Conservation (phyloP, 2,113 vertebrate species). For the Macquaria australasica region DNA sequence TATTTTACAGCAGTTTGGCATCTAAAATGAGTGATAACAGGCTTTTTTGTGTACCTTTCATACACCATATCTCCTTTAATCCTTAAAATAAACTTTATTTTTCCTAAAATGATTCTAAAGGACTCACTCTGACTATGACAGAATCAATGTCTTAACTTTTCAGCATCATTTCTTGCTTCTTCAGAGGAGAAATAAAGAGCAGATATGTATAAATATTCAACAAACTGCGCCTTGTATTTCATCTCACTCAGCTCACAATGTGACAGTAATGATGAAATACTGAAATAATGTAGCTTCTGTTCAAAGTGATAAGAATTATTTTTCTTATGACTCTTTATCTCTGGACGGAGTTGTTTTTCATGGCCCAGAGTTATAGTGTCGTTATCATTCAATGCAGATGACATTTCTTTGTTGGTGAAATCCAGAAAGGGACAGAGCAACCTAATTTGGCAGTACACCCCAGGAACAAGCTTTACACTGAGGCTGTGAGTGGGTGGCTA, state of each 20-base stretch:
- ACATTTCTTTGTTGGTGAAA: slow-evolving; percentile 54
- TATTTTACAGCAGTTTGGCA: neutral
- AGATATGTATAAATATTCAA: slow-evolving; percentile 56
- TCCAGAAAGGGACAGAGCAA: slow-evolving; percentile 41
- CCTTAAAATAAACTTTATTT: slow-evolving; percentile 27
- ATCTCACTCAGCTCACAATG: slow-evolving; percentile 47
- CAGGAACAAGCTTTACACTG: slow-evolving; percentile 49
- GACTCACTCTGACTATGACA: slow-evolving; percentile 8
- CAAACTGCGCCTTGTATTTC: slow-evolving; percentile 45
- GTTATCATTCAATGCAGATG: slow-evolving; percentile 64
- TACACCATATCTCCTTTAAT: slow-evolving; percentile 16
- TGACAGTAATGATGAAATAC: slow-evolving; percentile 67
- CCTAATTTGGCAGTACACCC: slow-evolving; percentile 53
- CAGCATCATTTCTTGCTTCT: slow-evolving; percentile 33
- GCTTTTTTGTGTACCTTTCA: slow-evolving; percentile 5
- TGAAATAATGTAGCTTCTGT: slow-evolving; percentile 60
- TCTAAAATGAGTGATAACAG: neutral
- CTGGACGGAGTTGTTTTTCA: slow-evolving; percentile 46
- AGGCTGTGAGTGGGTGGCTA: slow-evolving; percentile 52
- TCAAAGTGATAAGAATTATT: slow-evolving; percentile 66
- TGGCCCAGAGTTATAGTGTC: slow-evolving; percentile 31
- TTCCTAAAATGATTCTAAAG: neutral
- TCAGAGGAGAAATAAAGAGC: slow-evolving; percentile 43
- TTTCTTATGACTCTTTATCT: slow-evolving; percentile 58
- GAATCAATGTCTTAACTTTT: slow-evolving; percentile 40